Base-by-base conservation (phyloP, 2,888 invertebrate genomes). In the Drosophila robusta region DNA sequence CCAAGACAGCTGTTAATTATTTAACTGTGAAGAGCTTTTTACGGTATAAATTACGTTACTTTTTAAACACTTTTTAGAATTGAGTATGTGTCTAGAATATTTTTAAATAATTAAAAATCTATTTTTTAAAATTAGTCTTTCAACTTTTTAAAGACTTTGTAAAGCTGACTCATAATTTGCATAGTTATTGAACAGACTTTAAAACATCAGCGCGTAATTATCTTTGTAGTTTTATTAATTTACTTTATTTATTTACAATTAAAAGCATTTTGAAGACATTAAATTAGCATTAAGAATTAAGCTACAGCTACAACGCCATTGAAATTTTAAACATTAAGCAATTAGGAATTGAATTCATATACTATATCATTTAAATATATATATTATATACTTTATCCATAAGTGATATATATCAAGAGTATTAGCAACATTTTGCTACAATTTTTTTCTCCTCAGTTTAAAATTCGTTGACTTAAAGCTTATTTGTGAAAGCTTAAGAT, bases 261-360 rank as follows among this genome's bases (percentile, higher is more conserved):
- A 85, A 85, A 85, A 85, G 76, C 85, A 78, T 86, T 84, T 83
- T 70, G 71, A 61, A 77, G 70, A 73, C 67, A 80, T 82, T 74
- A 74, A 77, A 68, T 75, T 77, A 79, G 71, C 67, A 56, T 63
- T 75, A 65, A 62, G 46, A 66, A 56, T 68, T 68, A 75, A 50
- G 22, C 68, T 75, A 82, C 66, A 62, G 47, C 72, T 81, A 78
- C 57, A 55, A 72, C 55, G 52, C 50, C 70, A 75, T 63, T 76
- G 64, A 61, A 74, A 56, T 63, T 50, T 70, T 64, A 42, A 70
- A 78, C 62, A 52, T 68, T 74, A 80, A 78, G 74, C 76, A 72
- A 65, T 78, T 85, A 85, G 82, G 85, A 85, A 78, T 82, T 80
- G 66, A 78, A 80, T 79, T 73, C 45, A 63, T 69, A 64, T 72